Percentiles rank a stretch among this genome's conserved stretches.
phyloP scores from a whole-genome alignment of 2,113 vertebrate genomes.

The Parus major region DNA sequence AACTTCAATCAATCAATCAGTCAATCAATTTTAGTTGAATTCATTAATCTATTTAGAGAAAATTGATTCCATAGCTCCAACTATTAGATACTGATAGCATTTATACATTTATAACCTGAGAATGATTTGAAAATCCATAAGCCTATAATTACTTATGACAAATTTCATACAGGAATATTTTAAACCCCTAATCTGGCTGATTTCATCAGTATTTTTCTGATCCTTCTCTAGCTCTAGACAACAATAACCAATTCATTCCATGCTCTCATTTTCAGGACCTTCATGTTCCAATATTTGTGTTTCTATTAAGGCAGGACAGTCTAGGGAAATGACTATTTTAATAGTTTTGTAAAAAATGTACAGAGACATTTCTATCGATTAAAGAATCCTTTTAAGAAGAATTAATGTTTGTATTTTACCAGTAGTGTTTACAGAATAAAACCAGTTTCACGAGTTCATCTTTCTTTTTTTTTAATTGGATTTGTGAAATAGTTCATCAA shows the following conservation, averaged over 20 bases:
- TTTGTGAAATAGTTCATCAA: background rate
- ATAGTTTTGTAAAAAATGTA: background rate
- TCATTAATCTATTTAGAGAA: background rate
- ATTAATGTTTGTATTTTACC: background rate
- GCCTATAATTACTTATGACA: background rate
- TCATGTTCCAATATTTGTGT: background rate
- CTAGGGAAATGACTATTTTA: background rate
- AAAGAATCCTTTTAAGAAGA: background rate
- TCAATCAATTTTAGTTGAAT: background rate
- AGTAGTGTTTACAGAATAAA: background rate
- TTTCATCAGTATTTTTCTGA: background rate
- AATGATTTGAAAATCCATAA: constrained; percentile 6
- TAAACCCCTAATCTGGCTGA: background rate
- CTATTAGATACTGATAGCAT: background rate
- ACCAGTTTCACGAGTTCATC: background rate
- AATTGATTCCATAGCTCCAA: background rate
- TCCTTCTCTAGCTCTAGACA: background rate
- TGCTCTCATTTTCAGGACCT: background rate
- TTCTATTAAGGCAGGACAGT: background rate
- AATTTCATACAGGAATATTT: background rate
- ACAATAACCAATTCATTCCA: background rate
- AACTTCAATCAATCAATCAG: background rate
- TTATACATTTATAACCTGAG: background rate
- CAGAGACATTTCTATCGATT: background rate
- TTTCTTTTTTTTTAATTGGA: background rate